Evolutionary conservation across 2,888 invertebrate genomes (phyloP).

Genomic region (Eupithecia subumbrata): DNA sequence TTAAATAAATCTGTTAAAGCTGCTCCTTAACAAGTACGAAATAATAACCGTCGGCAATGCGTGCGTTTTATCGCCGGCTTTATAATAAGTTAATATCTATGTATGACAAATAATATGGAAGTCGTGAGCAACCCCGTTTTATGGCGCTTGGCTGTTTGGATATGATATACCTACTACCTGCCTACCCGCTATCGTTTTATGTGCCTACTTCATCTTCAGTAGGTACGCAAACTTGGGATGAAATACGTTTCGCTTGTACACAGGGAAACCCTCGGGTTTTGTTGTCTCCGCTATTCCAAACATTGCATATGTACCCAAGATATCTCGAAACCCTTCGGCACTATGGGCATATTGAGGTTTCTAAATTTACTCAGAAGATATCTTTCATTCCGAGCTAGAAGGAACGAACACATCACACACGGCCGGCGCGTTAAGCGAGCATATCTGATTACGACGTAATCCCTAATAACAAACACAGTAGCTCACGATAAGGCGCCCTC

Average conservation of each 20-base stretch:
- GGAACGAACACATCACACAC: slow-evolving; percentile 40
- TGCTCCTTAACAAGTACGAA: slow-evolving; percentile 44
- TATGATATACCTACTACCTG: slow-evolving; percentile 29
- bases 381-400: slow-evolving; percentile 16
- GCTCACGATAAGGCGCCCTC: slow-evolving; percentile 58
- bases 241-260: slow-evolving; percentile 11
- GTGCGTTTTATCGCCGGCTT: slow-evolving; percentile 51
- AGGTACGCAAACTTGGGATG: slow-evolving; percentile 12
- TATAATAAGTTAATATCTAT: slow-evolving; percentile 49
- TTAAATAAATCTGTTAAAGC: slow-evolving; percentile 25
- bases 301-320: slow-evolving; percentile 15
- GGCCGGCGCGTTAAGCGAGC: slow-evolving; percentile 50
- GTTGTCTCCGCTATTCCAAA: slow-evolving; percentile 16
- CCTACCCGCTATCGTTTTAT: slow-evolving; percentile 23
- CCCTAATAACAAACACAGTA: slow-evolving; percentile 64
- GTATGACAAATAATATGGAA: slow-evolving; percentile 47
- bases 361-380: slow-evolving; percentile 16
- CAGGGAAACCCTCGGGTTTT: slow-evolving; percentile 12
- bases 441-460: slow-evolving; percentile 64
- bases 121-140: slow-evolving; percentile 37
- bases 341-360: slow-evolving; percentile 13
- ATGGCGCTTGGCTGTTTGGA: slow-evolving; percentile 34
- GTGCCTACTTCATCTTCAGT: slow-evolving; percentile 15
- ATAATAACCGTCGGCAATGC: slow-evolving; percentile 47
- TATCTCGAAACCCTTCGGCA: slow-evolving; percentile 14